These are phyloP conservation scores for Caenorhabditis briggsae DNA, from an alignment of 1,140 invertebrate species.

Conservation along the genomic window DNA sequence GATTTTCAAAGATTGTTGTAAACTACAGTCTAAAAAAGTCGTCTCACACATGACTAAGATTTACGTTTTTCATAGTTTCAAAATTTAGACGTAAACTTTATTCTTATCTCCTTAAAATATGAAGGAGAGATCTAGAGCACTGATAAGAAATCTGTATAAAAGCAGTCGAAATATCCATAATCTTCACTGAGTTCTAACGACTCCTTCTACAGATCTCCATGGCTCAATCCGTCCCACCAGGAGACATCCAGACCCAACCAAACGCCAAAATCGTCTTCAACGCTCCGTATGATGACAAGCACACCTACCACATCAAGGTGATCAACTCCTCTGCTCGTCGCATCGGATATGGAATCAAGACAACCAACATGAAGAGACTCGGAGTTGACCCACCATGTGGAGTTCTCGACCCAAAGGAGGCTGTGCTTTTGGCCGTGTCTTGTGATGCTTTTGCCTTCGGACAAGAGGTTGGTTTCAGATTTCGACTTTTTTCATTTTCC, in stretches of 20 bases:
- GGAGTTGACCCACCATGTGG: constrained; percentile 58
- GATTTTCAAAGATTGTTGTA: too few relatives aligned
- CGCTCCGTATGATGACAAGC: constrained; percentile 66
- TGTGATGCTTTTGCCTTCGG: constrained; percentile 58
- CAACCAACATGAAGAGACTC: constrained; percentile 56
- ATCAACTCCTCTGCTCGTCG: constrained; percentile 56
- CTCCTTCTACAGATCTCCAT: neutral
- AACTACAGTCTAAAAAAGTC: too few relatives aligned
- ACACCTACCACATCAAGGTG: constrained; percentile 61
- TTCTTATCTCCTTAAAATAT: too few relatives aligned
- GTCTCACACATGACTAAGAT: too few relatives aligned
- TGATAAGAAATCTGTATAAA: too few relatives aligned
- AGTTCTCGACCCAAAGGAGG: constrained; percentile 60
- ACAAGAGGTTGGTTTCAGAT: neutral
- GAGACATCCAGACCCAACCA: constrained; percentile 64
- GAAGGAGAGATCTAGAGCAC: too few relatives aligned
- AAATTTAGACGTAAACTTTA: too few relatives aligned
- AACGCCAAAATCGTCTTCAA: constrained; percentile 65
- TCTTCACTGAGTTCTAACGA: too few relatives aligned
- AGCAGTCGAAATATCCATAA: too few relatives aligned
- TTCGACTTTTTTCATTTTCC: too few relatives aligned
- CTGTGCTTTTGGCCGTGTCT: constrained; percentile 38
- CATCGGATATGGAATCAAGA: constrained; percentile 62
- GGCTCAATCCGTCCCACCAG: constrained; percentile 61
- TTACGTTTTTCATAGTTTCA: too few relatives aligned